These are phyloP conservation scores for Naja naja DNA, from an alignment of 2,113 vertebrate genomes.

Conservation along the genomic window DNA sequence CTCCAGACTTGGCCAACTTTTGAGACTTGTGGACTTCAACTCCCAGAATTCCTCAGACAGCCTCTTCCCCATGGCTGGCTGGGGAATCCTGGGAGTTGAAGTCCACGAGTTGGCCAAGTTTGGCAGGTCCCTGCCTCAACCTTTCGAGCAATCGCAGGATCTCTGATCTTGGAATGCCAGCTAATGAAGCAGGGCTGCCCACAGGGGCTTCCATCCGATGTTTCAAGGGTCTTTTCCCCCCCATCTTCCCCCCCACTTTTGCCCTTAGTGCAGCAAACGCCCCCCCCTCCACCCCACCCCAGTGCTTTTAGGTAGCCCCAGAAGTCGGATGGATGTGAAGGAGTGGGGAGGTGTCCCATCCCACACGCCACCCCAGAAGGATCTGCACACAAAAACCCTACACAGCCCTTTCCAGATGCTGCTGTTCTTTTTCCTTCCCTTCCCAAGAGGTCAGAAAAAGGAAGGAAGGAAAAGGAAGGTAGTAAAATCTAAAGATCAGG, in stretches of 20 bases:
- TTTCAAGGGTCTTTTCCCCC: neutral
- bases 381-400: neutral
- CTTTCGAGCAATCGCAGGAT: neutral
- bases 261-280: neutral
- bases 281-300: neutral
- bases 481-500: neutral
- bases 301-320: neutral
- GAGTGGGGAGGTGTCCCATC: neutral
- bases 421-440: neutral
- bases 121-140: no score
- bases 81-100: no score
- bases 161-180: no score
- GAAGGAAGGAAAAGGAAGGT: neutral
- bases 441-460: neutral
- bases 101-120: no score
- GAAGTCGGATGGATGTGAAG: neutral
- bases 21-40: no score
- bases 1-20: no score
- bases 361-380: neutral
- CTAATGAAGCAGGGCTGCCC: neutral
- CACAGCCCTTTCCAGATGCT: neutral
- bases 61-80: no score
- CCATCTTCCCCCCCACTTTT: rapidly evolving
- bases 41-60: no score
- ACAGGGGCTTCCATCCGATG: neutral